These are phyloP conservation scores for Drosophila malerkotliana DNA, from an alignment of 1,140 invertebrate species.

Conservation along the genomic window DNA sequence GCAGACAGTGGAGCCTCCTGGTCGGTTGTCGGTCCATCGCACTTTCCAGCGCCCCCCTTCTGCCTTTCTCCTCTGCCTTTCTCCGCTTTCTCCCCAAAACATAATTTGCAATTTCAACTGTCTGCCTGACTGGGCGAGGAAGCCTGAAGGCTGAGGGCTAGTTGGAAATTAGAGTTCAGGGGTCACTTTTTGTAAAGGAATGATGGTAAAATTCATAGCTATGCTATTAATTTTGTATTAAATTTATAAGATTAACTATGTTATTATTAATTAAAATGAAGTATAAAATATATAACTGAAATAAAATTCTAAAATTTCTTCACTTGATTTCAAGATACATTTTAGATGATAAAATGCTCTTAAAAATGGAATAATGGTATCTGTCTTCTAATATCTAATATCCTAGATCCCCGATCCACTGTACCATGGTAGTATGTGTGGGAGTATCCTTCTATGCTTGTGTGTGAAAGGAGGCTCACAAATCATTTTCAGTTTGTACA, in stretches of 20 bases:
- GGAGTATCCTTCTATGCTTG: not conserved
- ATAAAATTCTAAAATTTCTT: too few relatives aligned
- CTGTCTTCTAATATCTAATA: too few relatives aligned
- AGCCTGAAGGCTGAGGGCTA: not conserved
- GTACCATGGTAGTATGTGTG: not conserved
- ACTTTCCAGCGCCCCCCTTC: not conserved
- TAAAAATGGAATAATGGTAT: too few relatives aligned
- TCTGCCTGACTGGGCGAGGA: not conserved
- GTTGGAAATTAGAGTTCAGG: not conserved
- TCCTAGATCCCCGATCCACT: too few relatives aligned
- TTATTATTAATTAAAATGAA: too few relatives aligned
- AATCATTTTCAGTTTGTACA: conserved; percentile 81
- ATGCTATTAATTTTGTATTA: not conserved
- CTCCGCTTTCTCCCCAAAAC: conserved; percentile 38
- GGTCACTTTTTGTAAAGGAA: not conserved
- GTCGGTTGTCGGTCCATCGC: too few relatives aligned
- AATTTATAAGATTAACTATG: too few relatives aligned
- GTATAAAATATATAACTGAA: too few relatives aligned
- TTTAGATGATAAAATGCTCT: too few relatives aligned
- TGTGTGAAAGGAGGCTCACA: conserved; percentile 33
- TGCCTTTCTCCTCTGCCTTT: not conserved
- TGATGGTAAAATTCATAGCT: not conserved
- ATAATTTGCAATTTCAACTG: conserved; percentile 85
- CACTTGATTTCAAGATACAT: too few relatives aligned
- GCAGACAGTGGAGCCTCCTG: conserved; percentile 20